Conservation (phyloP, 2,797 vertebrate genomes). For the Cyclopterus lumpus region DNA sequence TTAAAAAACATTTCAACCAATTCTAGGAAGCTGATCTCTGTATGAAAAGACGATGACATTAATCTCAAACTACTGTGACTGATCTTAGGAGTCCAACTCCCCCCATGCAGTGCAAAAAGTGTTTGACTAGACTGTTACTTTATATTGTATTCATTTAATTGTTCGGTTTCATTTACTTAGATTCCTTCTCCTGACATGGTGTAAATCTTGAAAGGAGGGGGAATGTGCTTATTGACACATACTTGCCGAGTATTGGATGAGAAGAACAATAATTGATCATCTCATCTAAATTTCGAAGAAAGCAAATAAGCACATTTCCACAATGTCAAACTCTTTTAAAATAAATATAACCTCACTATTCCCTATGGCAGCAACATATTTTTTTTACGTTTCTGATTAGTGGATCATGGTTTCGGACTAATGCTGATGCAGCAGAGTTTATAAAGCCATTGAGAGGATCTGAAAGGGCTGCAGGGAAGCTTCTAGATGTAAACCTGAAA, state of each 20-base stretch:
- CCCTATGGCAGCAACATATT: neutral
- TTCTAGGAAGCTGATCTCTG: neutral
- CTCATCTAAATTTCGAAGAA: neutral
- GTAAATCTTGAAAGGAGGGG: too few relatives aligned
- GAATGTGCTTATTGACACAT: neutral
- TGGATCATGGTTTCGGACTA: neutral
- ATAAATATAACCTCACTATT: neutral
- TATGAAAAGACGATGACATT: neutral
- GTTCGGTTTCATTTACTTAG: neutral
- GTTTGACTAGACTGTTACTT: too few relatives aligned
- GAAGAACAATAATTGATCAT: neutral
- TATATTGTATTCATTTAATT: neutral
- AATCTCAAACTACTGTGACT: neutral
- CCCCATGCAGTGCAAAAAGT: neutral
- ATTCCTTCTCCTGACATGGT: neutral
- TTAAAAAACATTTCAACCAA: neutral
- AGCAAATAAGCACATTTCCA: neutral
- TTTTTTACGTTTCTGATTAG: neutral
- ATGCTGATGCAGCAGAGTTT: neutral
- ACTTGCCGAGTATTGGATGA: neutral
- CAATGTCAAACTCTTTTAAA: slow-evolving; percentile 1
- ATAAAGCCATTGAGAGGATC: neutral
- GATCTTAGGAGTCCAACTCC: neutral
- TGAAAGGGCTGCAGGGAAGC: neutral
- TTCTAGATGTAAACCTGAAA: neutral